These are phyloP conservation scores for Arctia plantaginis DNA, from an alignment of 2,888 invertebrate species.

Conservation along the genomic window DNA sequence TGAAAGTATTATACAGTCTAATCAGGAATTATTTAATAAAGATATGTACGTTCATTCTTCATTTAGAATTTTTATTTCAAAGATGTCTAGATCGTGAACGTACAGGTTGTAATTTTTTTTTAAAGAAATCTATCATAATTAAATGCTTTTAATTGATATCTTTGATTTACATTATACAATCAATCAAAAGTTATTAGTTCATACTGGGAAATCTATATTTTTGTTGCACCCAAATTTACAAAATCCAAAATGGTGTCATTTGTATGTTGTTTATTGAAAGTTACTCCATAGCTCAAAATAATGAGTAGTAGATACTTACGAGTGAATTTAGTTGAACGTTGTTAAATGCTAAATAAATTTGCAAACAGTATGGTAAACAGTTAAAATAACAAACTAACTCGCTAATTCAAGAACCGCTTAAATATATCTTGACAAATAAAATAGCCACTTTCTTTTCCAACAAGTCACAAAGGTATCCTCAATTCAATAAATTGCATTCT, in stretches of 20 bases:
- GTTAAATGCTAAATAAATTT: not conserved
- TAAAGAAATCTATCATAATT: too few species aligned
- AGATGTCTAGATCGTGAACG: too few species aligned
- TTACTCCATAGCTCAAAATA: not conserved
- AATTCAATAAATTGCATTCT: conserved; percentile 20
- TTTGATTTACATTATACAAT: not conserved
- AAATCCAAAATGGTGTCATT: not conserved
- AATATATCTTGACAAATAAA: not conserved
- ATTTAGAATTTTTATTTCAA: too few species aligned
- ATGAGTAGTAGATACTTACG: not conserved
- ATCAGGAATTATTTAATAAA: too few species aligned
- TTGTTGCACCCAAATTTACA: not conserved
- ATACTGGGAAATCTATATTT: not conserved
- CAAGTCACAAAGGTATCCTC: conserved; percentile 8
- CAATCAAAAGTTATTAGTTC: too few species aligned
- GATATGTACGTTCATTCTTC: too few species aligned
- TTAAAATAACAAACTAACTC: not conserved
- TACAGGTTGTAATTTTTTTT: too few species aligned
- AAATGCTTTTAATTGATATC: not conserved
- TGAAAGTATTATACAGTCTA: too few species aligned
- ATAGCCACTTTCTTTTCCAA: conserved; percentile 3
- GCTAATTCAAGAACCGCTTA: not conserved
- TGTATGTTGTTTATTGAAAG: not conserved
- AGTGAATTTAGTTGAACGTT: not conserved
- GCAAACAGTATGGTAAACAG: not conserved